phyloP scores from a whole-genome alignment of 2,113 vertebrate genomes.

The Lepus europaeus region DNA sequence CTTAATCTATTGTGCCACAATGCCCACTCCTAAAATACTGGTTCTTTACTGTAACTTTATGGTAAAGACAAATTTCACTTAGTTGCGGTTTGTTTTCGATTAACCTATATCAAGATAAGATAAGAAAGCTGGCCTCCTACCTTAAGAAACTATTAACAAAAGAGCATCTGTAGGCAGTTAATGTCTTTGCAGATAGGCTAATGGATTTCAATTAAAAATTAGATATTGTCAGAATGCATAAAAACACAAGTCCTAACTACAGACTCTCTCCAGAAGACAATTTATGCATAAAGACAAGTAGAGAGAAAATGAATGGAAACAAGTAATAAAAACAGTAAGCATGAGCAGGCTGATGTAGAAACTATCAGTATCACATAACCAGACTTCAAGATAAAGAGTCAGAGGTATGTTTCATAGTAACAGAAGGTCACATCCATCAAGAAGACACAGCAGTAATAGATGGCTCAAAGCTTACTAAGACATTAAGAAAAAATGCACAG shows the following conservation, averaged over 20 bases:
- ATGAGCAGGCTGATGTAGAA: not conserved
- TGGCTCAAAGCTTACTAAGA: not conserved
- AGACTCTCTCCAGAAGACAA: not conserved
- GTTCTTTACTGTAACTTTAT: not conserved
- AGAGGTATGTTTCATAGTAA: not conserved
- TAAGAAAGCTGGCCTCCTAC: not conserved
- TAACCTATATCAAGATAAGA: not conserved
- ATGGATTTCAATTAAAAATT: not conserved
- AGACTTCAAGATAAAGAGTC: not conserved
- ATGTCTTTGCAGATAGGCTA: not conserved
- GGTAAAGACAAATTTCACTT: not conserved
- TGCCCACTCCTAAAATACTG: too few species aligned
- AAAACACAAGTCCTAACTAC: not conserved
- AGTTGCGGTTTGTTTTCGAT: not conserved
- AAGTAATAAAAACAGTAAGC: not conserved
- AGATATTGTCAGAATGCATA: not conserved
- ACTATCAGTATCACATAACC: not conserved
- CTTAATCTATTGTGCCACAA: too few species aligned
- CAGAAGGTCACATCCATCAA: not conserved
- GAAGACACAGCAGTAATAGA: not conserved
- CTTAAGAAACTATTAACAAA: slow-evolving; percentile 3
- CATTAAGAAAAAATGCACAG: not conserved
- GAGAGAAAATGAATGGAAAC: not conserved
- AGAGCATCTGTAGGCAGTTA: not conserved
- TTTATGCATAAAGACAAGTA: not conserved